phyloP scores from a whole-genome alignment of 2,888 invertebrate genomes.

The Dryocosmus kuriphilus region DNA sequence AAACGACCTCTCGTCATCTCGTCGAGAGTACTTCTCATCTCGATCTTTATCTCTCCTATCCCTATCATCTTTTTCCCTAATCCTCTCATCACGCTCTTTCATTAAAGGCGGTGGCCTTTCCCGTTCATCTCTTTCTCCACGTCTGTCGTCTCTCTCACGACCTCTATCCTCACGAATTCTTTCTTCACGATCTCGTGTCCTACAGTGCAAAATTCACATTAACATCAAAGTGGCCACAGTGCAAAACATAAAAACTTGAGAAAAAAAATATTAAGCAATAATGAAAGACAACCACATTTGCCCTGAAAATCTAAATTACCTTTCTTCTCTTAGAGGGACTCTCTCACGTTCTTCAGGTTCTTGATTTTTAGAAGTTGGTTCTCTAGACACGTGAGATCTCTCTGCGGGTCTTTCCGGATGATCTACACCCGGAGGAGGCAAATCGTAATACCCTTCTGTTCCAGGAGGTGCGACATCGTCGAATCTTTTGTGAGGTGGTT shows the following conservation, averaged over 20 bases:
- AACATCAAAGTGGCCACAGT: not conserved
- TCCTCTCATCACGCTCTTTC: conserved; percentile 73
- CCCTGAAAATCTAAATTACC: conserved; percentile 56
- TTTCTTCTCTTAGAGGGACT: conserved; percentile 67
- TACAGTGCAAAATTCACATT: conserved; percentile 58
- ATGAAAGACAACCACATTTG: not conserved
- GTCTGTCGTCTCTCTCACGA: conserved; percentile 64
- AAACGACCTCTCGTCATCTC: conserved; percentile 69
- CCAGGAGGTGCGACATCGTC: conserved; percentile 77
- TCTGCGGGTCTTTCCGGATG: conserved; percentile 68
- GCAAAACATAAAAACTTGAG: not conserved
- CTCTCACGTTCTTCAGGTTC: conserved; percentile 71
- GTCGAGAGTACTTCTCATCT: conserved; percentile 71
- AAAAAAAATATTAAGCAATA: conserved; percentile 14
- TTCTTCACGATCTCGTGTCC: conserved; percentile 65
- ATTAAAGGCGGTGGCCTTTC: conserved; percentile 64
- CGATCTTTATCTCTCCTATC: conserved; percentile 72
- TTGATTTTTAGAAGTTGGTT: conserved; percentile 68
- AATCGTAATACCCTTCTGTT: conserved; percentile 78
- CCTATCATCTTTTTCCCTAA: conserved; percentile 71
- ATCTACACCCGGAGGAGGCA: conserved; percentile 75
- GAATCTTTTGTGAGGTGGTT: conserved; percentile 71
- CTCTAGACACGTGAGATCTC: conserved; percentile 70
- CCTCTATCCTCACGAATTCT: conserved; percentile 52
- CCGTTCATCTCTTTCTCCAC: conserved; percentile 74